A percentile compares a stretch with the other conserved stretches of the same genome.
Conservation (phyloP, 2,113 vertebrate genomes). For the Arizona elegans region DNA sequence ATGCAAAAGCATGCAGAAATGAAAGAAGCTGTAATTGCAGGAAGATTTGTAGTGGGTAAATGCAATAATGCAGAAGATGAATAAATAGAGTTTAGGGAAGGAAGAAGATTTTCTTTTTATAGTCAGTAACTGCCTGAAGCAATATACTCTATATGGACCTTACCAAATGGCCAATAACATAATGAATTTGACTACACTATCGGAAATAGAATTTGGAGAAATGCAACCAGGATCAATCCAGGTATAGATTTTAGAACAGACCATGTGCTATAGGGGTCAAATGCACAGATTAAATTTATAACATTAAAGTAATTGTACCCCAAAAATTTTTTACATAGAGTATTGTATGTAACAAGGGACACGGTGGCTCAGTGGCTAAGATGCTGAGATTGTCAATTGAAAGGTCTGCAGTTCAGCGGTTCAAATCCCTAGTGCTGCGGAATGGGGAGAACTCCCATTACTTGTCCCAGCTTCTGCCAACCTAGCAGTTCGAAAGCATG, state of each 20-base stretch:
- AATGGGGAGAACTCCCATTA: too few species aligned
- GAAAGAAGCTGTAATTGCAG: background rate
- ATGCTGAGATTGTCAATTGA: too few species aligned
- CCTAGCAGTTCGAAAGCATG: too few species aligned
- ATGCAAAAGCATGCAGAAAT: background rate
- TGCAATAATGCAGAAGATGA: background rate
- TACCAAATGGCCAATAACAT: background rate
- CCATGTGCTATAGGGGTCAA: background rate
- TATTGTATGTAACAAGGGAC: background rate
- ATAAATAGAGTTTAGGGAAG: background rate
- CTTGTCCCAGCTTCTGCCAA: too few species aligned
- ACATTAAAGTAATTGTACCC: background rate
- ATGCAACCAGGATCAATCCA: background rate
- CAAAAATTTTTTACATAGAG: background rate
- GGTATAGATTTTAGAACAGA: background rate
- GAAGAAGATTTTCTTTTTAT: background rate
- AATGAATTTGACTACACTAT: background rate
- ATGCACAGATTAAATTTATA: background rate
- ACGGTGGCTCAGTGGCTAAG: too few species aligned
- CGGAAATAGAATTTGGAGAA: background rate
- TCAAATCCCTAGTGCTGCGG: too few species aligned
- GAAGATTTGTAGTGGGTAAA: background rate
- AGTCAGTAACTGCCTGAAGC: background rate
- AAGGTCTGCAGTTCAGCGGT: too few species aligned
- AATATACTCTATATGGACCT: background rate